A percentile compares a stretch with the other conserved stretches of the same genome.
Conservation (phyloP, 2,113 vertebrate genomes). For the Sinosuthora webbiana region DNA sequence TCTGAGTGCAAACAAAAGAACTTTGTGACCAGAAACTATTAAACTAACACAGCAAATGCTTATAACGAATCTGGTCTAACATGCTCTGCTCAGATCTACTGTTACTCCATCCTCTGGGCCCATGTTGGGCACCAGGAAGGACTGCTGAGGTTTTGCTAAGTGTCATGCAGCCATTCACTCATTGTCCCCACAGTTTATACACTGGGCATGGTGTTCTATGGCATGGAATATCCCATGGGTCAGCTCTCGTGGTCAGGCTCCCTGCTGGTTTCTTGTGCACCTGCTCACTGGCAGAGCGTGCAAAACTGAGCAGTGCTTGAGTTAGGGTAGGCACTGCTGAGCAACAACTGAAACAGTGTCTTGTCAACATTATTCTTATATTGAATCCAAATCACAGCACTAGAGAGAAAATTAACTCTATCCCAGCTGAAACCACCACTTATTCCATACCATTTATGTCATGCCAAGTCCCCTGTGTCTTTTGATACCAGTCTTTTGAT, state of each 20-base stretch:
- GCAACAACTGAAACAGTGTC: neutral
- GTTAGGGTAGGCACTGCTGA: neutral
- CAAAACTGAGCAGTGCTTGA: neutral
- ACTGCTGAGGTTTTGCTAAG: neutral
- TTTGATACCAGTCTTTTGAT: neutral
- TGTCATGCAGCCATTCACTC: neutral
- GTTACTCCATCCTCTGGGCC: neutral
- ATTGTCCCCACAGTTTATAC: neutral
- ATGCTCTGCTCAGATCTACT: neutral
- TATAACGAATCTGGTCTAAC: neutral
- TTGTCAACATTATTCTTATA: neutral
- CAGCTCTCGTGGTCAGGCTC: neutral
- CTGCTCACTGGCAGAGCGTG: neutral
- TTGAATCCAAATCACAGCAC: neutral
- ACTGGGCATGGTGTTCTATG: neutral
- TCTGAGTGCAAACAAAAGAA: neutral
- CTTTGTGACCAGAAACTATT: neutral
- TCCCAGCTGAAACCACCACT: neutral
- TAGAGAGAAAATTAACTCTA: neutral
- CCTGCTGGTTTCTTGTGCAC: neutral
- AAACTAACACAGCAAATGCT: neutral
- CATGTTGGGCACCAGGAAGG: fast-evolving
- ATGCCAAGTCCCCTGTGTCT: neutral
- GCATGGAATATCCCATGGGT: neutral
- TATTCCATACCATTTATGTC: too few species aligned